Evolutionary conservation across 1,140 invertebrate species (phyloP).

Genomic region (Hormaphis cornu): DNA sequence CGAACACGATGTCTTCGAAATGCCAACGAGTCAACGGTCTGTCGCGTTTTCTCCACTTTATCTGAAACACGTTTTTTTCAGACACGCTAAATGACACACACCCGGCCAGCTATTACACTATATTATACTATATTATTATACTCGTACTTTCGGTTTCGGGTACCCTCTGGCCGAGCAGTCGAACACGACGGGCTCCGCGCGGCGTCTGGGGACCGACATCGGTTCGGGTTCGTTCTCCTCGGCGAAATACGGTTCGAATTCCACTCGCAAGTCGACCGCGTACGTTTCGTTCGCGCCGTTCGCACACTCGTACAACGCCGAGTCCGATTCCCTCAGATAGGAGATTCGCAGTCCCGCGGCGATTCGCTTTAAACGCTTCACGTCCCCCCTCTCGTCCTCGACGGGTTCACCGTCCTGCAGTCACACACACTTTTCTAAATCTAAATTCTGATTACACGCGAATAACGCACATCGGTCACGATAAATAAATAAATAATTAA

Average conservation of each 20-base stretch:
- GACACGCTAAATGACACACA: too few species aligned
- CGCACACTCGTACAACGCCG: background rate
- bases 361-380: background rate
- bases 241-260: background rate
- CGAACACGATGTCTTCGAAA: background rate
- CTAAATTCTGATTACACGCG: too few species aligned
- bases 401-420: too few species aligned
- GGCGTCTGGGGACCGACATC: background rate
- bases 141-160: background rate
- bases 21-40: background rate
- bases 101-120: background rate
- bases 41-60: background rate
- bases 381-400: background rate
- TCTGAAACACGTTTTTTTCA: background rate
- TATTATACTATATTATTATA: too few species aligned
- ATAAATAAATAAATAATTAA: too few species aligned
- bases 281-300: background rate
- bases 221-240: background rate
- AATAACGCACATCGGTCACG: too few species aligned
- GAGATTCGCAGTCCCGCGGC: background rate
- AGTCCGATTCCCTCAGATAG: background rate
- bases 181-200: background rate
- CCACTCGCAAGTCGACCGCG: background rate
- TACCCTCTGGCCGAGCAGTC: background rate
- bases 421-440: too few species aligned